Base-by-base conservation (phyloP, 2,797 vertebrate genomes). In the Sebastes paucispinis region DNA sequence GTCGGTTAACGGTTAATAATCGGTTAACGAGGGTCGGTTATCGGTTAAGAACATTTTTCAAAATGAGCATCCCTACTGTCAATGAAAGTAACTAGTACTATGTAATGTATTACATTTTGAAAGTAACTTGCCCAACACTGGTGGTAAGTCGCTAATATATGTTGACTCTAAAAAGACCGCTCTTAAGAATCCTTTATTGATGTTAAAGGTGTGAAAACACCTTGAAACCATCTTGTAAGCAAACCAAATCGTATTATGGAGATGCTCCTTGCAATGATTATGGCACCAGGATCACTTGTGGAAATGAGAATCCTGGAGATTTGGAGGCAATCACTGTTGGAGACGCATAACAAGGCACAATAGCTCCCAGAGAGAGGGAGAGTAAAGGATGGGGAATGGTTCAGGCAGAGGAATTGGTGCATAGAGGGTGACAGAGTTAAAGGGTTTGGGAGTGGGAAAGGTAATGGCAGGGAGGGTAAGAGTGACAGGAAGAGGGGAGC, bases 331-430 rank as follows among this genome's bases (percentile, higher is more conserved):
- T 91, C 82, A 75, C 70, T 70, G 73, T 43, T 76, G 55, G 71
- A 86, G 81, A 75, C 65, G 2, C 72, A 84, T 69, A 92, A 90
- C 77, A 50, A 90, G 81, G 79, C 77, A 57, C 59, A 76, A 85
- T 78, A 27, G 83, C 78, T 75, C 76, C 62, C 34, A 58, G 78
- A 73, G 80, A 84, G 87, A 52, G 69, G 60, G 63, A 69, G 64
- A 66, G 43, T 75, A 62, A 73, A 80, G 74, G 77, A 81, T 43
- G 39, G 80, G 22, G 74, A 83, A 85, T 63, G 83, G 69, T 85
- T 91, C 64, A 83, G 86, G 88, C 82, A 76, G 80, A 87, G 70
- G 82, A 88, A 69, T 87, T 58, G 80, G 83, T 88, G 89, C 83
- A 88, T 81, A 31, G 83, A 87, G 80, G 84, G 80, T 75, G 89